A percentile compares a stretch with the other conserved stretches of the same genome.
phyloP scores from a whole-genome alignment of 2,797 vertebrate genomes.

The Fringilla coelebs region DNA sequence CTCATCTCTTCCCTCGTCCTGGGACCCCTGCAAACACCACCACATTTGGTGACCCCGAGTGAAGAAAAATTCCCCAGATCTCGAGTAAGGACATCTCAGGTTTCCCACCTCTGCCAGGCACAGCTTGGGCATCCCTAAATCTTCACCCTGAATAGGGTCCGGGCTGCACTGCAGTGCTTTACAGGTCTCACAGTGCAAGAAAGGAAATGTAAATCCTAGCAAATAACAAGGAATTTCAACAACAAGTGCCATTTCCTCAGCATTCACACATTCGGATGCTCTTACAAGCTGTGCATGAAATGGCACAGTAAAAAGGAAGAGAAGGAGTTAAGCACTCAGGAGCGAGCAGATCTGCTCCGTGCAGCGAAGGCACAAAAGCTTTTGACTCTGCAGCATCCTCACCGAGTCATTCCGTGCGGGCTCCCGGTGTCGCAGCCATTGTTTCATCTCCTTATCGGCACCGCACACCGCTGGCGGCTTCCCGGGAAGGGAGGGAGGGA shows the following conservation, averaged over 20 bases:
- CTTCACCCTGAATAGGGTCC: not conserved
- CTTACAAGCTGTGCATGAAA: not conserved
- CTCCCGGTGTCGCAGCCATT: not conserved
- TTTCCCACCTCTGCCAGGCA: not conserved
- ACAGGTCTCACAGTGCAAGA: not conserved
- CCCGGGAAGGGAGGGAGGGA: not conserved
- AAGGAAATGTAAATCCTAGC: not conserved
- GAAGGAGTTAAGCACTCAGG: not conserved
- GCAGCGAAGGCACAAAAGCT: not conserved
- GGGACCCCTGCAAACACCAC: too few relatives aligned
- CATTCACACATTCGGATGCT: not conserved
- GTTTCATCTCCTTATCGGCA: constrained; percentile 6
- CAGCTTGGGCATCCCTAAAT: accelerated
- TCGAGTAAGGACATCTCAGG: not conserved
- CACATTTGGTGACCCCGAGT: too few relatives aligned
- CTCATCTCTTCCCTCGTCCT: too few relatives aligned
- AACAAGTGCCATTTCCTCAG: not conserved
- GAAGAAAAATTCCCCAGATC: too few relatives aligned
- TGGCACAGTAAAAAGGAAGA: not conserved
- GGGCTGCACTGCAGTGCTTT: not conserved
- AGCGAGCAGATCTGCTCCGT: not conserved
- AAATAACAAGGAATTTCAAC: not conserved
- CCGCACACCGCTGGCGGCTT: not conserved
- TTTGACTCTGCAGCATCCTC: not conserved
- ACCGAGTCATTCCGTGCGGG: not conserved